Conservation (phyloP, 2,113 vertebrate genomes). For the Xyliphius kryptos region DNA sequence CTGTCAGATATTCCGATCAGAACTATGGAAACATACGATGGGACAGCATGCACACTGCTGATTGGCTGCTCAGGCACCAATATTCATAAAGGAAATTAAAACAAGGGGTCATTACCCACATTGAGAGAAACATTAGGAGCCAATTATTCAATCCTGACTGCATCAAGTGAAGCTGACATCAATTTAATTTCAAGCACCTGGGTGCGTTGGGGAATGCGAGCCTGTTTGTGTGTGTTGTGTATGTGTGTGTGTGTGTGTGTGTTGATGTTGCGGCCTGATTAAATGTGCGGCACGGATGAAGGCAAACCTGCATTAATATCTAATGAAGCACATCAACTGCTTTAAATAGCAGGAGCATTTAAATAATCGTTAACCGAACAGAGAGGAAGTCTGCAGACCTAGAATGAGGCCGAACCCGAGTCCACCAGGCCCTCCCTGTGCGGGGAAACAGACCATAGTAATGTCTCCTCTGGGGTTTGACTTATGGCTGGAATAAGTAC, state of each 20-base stretch:
- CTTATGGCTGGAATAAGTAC: constrained; percentile 31
- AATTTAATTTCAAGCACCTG: constrained; percentile 50
- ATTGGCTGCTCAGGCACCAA: constrained; percentile 30
- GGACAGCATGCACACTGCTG: constrained; percentile 2
- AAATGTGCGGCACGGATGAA: constrained; percentile 20
- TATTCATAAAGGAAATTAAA: constrained; percentile 58
- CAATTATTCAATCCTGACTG: constrained; percentile 65
- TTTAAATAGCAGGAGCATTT: constrained; percentile 32
- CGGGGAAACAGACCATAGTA: constrained; percentile 2
- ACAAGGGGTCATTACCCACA: constrained; percentile 59
- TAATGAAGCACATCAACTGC: constrained; percentile 31
- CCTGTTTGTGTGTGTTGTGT: neutral
- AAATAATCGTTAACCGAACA: constrained; percentile 32
- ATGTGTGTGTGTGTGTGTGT: neutral
- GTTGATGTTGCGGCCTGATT: constrained; percentile 2
- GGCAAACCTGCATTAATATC: constrained; percentile 36
- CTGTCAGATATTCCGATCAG: too few relatives aligned
- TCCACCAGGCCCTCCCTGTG: neutral
- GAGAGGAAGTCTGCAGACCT: constrained; percentile 7
- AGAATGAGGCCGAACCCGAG: neutral
- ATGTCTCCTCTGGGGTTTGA: constrained; percentile 33
- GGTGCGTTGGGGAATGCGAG: constrained; percentile 2
- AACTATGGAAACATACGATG: too few relatives aligned
- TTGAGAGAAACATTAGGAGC: constrained; percentile 61
- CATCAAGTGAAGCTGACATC: constrained; percentile 55